Base-by-base conservation (phyloP, 2,797 vertebrate species). In the Gymnoscopelus braueri region DNA sequence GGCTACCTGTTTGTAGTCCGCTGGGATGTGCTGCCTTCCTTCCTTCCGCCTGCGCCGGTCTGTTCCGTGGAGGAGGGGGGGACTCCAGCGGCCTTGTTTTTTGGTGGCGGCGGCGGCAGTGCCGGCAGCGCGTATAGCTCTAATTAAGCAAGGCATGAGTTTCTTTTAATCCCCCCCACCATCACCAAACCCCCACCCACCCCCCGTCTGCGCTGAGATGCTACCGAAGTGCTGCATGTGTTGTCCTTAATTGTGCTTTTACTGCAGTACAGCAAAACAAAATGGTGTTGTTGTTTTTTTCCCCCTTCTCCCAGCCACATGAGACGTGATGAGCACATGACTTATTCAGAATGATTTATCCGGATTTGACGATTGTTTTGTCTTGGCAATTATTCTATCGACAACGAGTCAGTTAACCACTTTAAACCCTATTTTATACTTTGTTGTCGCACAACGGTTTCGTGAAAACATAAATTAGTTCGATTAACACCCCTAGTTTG, bases 141-240 rank as follows among this genome's bases (percentile, higher is more conserved):
- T 79, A 89, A 85, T 85, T 80, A 84, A 87, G 64, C 70, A 53
- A 63, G 39, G 63, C 62, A 74, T 24, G 11, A 76, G 68, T 62
- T 75, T 82, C 59, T 62, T 80, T 80, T 81, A 65, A 84, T 29
- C 65, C 73, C 67, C 64, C 12, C 0, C 32, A 35, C 6, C 5
- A 35, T 35, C 32, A 35, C 29, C 29, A 32, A 32, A 3, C 32
- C 6, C 39, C 39, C 39, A 0, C 39, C 39, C 8, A 1, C 39
- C 39, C 39, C 39, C 7, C 39, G 8, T 44, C 39, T 44, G 39
- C 8, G 39, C 39, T 70, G 70, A 87, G 66, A 72, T 59, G 68
- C 72, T 69, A 59, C 73, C 84, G 60, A 83, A 84, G 86, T 84
- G 64, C 49, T 69, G 67, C 73, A 81, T 52, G 35, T 79, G 58